phyloP scores from a whole-genome alignment of 2,888 invertebrate genomes.

The Empis stercorea region DNA sequence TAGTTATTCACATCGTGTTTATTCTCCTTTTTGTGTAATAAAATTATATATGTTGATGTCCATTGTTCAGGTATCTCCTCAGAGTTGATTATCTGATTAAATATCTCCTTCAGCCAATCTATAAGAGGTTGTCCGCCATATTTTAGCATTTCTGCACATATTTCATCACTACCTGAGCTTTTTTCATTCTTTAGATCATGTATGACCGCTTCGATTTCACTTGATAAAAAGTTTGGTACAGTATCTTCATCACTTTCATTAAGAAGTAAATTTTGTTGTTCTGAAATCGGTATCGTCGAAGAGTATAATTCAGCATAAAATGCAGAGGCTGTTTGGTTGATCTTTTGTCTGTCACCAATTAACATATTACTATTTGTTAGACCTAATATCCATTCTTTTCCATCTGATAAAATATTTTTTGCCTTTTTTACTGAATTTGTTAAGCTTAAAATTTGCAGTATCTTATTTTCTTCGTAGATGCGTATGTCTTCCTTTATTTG shows the following conservation, averaged over 20 bases:
- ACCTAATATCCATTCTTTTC: background rate
- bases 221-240: background rate
- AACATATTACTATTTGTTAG: background rate
- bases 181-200: background rate
- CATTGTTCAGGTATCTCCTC: background rate
- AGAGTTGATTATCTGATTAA: no score
- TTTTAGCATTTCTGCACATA: background rate
- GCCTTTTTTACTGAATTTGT: constrained; percentile 2
- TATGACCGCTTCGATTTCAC: background rate
- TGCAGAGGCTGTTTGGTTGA: no score
- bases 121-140: no score
- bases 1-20: background rate
- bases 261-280: no score
- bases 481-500: background rate
- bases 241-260: background rate
- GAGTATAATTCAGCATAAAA: no score
- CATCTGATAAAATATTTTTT: constrained; percentile 3
- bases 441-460: background rate
- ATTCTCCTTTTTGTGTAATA: constrained; percentile 10
- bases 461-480: background rate
- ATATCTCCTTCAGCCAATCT: background rate
- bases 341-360: no score
- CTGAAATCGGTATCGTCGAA: no score
- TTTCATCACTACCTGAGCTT: background rate
- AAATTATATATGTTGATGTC: constrained; percentile 8